Conservation (phyloP, 2,797 vertebrate genomes). For the Distichodus sexfasciatus region DNA sequence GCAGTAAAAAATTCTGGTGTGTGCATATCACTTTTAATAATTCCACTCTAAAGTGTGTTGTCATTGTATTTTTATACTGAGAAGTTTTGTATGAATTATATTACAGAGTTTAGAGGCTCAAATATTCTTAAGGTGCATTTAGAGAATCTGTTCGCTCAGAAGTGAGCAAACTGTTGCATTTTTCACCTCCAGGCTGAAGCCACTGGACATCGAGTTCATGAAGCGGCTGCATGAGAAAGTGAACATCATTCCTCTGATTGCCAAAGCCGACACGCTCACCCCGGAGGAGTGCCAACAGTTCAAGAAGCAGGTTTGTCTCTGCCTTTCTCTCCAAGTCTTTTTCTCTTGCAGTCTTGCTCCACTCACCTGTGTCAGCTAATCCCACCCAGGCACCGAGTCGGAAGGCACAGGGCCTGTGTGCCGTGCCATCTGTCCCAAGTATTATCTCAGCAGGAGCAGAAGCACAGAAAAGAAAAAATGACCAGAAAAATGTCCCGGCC, state of each 20-base stretch:
- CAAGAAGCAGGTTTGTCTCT: conserved; percentile 90
- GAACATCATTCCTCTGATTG: conserved; percentile 97
- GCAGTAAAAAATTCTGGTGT: too few relatives aligned
- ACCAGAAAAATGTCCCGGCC: conserved; percentile 17
- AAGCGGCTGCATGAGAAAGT: conserved; percentile 99
- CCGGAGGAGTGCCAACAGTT: conserved; percentile 98
- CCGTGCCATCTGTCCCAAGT: conserved; percentile 44
- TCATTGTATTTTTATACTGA: too few relatives aligned
- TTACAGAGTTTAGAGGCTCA: too few relatives aligned
- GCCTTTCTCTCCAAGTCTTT: neutral
- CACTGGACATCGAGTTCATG: conserved; percentile 99
- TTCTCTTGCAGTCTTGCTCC: neutral
- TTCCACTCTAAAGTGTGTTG: too few relatives aligned
- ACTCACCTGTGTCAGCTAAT: neutral
- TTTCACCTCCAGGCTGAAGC: conserved; percentile 98
- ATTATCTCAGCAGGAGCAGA: conserved; percentile 44
- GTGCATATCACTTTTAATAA: too few relatives aligned
- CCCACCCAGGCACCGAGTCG: neutral
- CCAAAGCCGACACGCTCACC: conserved; percentile 98
- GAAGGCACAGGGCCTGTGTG: neutral
- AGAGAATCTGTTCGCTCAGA: too few relatives aligned
- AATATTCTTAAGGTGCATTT: too few relatives aligned
- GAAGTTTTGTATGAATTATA: too few relatives aligned
- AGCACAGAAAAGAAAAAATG: neutral
- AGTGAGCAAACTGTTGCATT: too few relatives aligned